Conservation (phyloP, 2,888 invertebrate species). For the Cancer borealis region DNA sequence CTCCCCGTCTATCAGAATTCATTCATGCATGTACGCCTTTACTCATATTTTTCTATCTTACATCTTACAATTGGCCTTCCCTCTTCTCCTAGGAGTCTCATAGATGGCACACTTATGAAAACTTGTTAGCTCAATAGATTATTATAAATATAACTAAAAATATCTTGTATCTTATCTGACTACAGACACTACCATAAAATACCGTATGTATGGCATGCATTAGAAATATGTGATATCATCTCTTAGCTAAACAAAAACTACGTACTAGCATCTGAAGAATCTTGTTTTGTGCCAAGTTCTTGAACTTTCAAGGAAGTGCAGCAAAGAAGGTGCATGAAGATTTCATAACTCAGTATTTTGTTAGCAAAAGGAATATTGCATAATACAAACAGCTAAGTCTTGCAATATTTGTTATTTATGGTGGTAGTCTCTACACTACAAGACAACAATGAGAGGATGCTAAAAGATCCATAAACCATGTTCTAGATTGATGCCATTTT, state of each 20-base stretch:
- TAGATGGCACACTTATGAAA: too few species aligned
- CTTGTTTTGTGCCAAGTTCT: neutral
- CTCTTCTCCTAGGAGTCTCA: too few species aligned
- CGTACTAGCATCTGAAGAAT: neutral
- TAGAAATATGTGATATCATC: neutral
- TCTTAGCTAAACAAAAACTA: neutral
- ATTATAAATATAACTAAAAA: neutral
- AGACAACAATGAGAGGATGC: neutral
- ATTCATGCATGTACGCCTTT: too few species aligned
- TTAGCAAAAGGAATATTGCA: neutral
- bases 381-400: neutral
- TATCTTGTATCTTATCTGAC: neutral
- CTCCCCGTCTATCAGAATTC: too few species aligned
- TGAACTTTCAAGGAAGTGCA: neutral
- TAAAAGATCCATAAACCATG: conserved; percentile 7
- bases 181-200: neutral
- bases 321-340: neutral
- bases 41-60: too few species aligned
- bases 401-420: conserved; percentile 26
- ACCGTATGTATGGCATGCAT: neutral
- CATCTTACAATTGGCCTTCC: too few species aligned
- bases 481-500: neutral
- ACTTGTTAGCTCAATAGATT: too few species aligned
- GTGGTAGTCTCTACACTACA: conserved; percentile 6
- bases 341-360: neutral